Evolutionary conservation across 2,113 vertebrate genomes (phyloP), one percentile per base, ranked within the genome.

Genomic region (Platysteira castanea): DNA sequence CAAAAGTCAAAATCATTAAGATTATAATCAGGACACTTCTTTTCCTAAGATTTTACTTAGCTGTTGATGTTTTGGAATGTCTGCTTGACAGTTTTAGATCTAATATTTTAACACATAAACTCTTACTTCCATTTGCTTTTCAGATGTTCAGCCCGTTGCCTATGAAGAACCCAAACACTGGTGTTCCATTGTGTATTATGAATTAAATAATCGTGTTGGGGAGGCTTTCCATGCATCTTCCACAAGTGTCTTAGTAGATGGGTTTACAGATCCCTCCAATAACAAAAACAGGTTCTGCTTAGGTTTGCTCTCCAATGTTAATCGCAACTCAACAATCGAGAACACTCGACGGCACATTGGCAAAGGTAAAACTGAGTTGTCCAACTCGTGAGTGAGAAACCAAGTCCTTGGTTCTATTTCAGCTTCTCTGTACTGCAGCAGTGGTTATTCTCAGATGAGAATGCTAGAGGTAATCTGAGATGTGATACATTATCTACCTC

Each of bases 141-240:
- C 97, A 99, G 99, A 99, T 97, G 99, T 99, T 79, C 99, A 99
- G 54, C 99, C 99, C 19, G 99, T 99, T 96, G 99, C 99, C 96
- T 99, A 99, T 56, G 98, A 99, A 91, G 99, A 99, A 71, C 99
- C 99, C 50, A 99, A 98, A 88, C 99, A 99, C 97, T 99, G 99
- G 99, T 99, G 99, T 98, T 99, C 99, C n/a, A 99, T 99, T 82
- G 99, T 99, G 87, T 99, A 99, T 98, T 99, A 99, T 16, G 99
- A 99, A 96, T 98, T 99, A 92, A 99, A 99, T 91, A 99, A 99
- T 84, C 98, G 99, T 35, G 99, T 99, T 39, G 99, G 99, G 21
- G 99, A 99, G 91, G 99, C 99, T 76, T 99, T 99, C 95, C 99
- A 99, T 28, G 99, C 99, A 37, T 99, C 99, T 69, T 99, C 99